Conservation (phyloP, 2,888 invertebrate genomes). For the Spisula solida region DNA sequence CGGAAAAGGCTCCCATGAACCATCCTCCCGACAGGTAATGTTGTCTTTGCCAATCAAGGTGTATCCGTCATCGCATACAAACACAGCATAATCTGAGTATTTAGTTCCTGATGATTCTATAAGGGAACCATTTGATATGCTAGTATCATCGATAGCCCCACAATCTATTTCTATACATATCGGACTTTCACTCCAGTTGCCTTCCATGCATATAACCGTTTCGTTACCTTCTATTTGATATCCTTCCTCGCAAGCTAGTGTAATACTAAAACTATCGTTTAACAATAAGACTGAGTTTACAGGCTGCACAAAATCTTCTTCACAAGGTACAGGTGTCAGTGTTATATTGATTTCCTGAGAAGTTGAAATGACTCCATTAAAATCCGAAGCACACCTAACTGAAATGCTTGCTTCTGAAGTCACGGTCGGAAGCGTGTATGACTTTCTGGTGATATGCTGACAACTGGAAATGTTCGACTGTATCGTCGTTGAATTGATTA, state of each 20-base stretch:
- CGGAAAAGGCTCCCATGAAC: constrained; percentile 39
- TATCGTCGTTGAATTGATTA: background rate
- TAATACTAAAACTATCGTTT: background rate
- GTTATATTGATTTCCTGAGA: too few relatives aligned
- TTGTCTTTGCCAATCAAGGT: constrained; percentile 29
- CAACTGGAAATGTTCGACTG: background rate
- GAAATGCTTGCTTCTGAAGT: background rate
- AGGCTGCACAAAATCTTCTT: background rate
- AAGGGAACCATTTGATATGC: constrained; percentile 22
- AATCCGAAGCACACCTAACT: background rate
- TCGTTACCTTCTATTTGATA: constrained; percentile 21
- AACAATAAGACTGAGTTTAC: background rate
- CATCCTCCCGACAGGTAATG: constrained; percentile 24
- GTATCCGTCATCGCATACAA: constrained; percentile 33
- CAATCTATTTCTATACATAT: constrained; percentile 41
- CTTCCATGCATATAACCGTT: constrained; percentile 33
- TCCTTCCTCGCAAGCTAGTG: constrained; percentile 37
- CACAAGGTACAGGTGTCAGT: too few relatives aligned
- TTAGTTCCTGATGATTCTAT: constrained; percentile 33
- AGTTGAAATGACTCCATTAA: background rate
- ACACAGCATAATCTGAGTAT: background rate
- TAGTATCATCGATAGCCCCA: constrained; percentile 20
- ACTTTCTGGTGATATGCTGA: background rate
- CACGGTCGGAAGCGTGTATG: background rate
- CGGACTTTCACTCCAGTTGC: constrained; percentile 24